Evolutionary conservation across 2,888 invertebrate genomes (phyloP).

Genomic region (Agonopterix heracliana): DNA sequence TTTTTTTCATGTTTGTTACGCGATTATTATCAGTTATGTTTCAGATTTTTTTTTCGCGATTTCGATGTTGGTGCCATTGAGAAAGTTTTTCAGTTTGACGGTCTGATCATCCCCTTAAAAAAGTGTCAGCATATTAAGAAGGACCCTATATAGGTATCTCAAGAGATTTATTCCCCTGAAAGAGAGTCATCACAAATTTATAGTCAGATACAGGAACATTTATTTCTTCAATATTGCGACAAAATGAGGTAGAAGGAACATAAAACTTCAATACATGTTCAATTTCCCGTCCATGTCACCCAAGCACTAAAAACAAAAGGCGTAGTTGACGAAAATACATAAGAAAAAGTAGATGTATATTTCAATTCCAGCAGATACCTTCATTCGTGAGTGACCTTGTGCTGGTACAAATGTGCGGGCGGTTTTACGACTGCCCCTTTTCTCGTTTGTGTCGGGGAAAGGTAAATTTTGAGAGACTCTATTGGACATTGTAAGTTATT

Average conservation of each 20-base stretch:
- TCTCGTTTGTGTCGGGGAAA: slow-evolving; percentile 42
- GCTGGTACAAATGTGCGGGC: slow-evolving; percentile 39
- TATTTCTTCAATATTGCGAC: no score
- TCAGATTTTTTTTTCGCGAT: no score
- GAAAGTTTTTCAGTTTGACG: no score
- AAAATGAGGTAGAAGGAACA: background rate
- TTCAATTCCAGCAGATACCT: slow-evolving; percentile 47
- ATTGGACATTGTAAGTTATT: slow-evolving; percentile 54
- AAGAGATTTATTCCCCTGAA: background rate
- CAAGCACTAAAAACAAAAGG: slow-evolving; percentile 3
- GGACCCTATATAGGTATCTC: no score
- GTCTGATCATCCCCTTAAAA: no score
- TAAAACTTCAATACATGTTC: background rate
- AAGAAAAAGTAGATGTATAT: slow-evolving; percentile 36
- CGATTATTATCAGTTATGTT: no score
- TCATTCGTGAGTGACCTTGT: slow-evolving; percentile 50
- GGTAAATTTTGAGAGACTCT: slow-evolving; percentile 51
- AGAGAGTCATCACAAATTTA: background rate
- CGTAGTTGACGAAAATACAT: slow-evolving; percentile 7
- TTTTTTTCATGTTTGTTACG: no score
- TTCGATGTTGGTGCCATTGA: no score
- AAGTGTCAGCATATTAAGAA: no score
- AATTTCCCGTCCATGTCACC: background rate
- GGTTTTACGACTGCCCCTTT: slow-evolving; percentile 53
- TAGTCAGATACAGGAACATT: no score